Evolutionary conservation across 2,797 vertebrate genomes (phyloP), one percentile per base, ranked within the genome.

Genomic region (Silurus lanzhouensis): DNA sequence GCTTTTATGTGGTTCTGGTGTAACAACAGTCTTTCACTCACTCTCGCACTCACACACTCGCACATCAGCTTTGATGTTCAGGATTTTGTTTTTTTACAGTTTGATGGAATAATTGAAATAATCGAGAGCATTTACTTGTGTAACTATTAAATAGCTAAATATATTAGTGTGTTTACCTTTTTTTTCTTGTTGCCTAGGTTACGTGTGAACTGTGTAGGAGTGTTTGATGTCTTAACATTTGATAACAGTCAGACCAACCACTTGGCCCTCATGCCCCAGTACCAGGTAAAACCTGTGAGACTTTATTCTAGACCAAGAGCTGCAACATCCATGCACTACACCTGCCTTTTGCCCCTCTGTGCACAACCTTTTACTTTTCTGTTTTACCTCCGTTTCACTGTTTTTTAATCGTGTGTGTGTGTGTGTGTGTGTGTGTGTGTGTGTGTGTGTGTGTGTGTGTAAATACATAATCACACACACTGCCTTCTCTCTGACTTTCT

Each of bases 201-300:
- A 94, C 95, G 95, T 83, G 93, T 96, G 89, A 99, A 99, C 93
- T 99, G 98, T 91, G 97, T 97, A 89, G 98, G 98, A 84, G 95
- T 99, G 90, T 99, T 98, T 94, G 98, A 99, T 66, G 98, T 99
- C 94, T 96, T 99, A 95, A 99, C 98, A 15, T 99, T 99, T 95
- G 98, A 99, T 95, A 98, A 95, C 94, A 99, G 96, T 95, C 98
- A 99, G 93, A 98, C 96, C 92, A 99, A 99, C 95, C 98, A 99
- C 88, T 94, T 99, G 94, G 97, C 98, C 88, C 94, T 99, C 91
- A 99, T 99, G 97, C 97, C 98, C 92, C 98, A 99, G 90, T 96
- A 95, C 93, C 95, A 96, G 95, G 95, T 96, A 94, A 48, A 82
- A 78, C 27, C 60, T 19, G 7, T 8, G 6, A 1, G n/a, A 15